Evolutionary conservation across 2,113 vertebrate genomes (phyloP).

Genomic region (Haliaeetus leucogaster): DNA sequence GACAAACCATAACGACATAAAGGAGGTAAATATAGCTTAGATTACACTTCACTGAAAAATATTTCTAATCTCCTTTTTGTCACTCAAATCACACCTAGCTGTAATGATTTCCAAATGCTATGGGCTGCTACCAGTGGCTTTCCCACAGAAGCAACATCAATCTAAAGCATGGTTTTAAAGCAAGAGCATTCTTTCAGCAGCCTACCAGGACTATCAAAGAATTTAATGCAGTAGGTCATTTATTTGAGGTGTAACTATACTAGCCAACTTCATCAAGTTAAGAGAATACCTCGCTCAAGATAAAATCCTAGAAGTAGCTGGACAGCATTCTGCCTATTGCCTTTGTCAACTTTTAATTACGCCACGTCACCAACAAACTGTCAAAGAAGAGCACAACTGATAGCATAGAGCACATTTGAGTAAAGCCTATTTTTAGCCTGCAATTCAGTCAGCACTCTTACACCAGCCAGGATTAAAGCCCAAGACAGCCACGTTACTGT

Average conservation of each 20-base stretch:
- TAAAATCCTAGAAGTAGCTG: neutral
- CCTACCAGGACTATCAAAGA: neutral
- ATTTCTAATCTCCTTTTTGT: constrained; percentile 33
- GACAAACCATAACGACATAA: neutral
- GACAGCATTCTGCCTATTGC: neutral
- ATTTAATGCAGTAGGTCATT: neutral
- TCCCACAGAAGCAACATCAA: neutral
- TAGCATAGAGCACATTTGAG: neutral
- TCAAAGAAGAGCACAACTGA: neutral
- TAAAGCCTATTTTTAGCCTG: constrained; percentile 43
- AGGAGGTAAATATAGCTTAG: constrained; percentile 37
- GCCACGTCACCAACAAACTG: neutral
- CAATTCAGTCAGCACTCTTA: constrained; percentile 7
- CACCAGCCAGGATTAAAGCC: neutral
- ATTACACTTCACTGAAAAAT: constrained; percentile 2
- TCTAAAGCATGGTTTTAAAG: neutral
- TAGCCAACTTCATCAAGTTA: neutral
- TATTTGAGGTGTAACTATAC: neutral
- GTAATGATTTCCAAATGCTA: constrained; percentile 28
- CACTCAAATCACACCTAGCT: constrained; percentile 17
- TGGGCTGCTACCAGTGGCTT: neutral
- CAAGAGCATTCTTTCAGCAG: neutral
- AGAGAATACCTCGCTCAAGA: neutral
- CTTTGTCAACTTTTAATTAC: constrained; percentile 16
- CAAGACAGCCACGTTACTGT: neutral